Evolutionary conservation across 64 coral and sea anemone genomes (phyloP), one percentile per base, ranked within the genome.

Genomic region (Dendronephthya gigantea): DNA sequence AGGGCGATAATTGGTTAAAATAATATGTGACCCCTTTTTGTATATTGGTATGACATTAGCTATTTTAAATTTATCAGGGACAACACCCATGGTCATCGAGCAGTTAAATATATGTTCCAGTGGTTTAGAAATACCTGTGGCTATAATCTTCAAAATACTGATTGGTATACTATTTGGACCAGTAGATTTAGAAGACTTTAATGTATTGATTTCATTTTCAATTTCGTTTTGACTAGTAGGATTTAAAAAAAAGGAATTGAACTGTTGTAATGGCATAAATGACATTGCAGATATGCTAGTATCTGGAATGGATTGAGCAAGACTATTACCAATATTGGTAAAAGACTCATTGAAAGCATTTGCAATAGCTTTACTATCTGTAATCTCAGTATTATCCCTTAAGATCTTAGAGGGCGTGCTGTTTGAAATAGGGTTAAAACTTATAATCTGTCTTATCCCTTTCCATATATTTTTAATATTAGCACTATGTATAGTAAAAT

Each of bases 381-480:
- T 76, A 1, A 76, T 28, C 31, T 76, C 69, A 76, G 2, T 29
- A 34, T 29, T 76, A 76, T 76, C 31, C 34, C 23, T 76, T 2
- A 76, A 16, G 4, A 76, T 76, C 31, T 76, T 5, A 31, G 69
- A 76, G 35, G 69, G 69, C 31, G 34, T 28, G 25, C 69, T 76
- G 12, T 34, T 76, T 4, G 23, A 1, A 2, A 76, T 38, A 7
- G 69, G 35, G 4, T 76, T 76, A 31, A 76, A 76, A 38, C 69
- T 76, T 5, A 76, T 76, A 14, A 76, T 76, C 12, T 76, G 23
- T 34, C 31, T 76, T 31, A 76, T 76, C 17, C 23, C 69, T 76
- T 34, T 76, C 69, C 69, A 76, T 76, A 76, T 16, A 76, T 76
- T 76, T 34, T 76, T 76, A 76, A 76, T 76, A 10, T 76, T 76